A percentile compares a stretch with the other conserved stretches of the same genome.
These are phyloP conservation scores for Enteromius afrohamiltoni DNA, from an alignment of 2,797 vertebrate species.

Conservation along the genomic window DNA sequence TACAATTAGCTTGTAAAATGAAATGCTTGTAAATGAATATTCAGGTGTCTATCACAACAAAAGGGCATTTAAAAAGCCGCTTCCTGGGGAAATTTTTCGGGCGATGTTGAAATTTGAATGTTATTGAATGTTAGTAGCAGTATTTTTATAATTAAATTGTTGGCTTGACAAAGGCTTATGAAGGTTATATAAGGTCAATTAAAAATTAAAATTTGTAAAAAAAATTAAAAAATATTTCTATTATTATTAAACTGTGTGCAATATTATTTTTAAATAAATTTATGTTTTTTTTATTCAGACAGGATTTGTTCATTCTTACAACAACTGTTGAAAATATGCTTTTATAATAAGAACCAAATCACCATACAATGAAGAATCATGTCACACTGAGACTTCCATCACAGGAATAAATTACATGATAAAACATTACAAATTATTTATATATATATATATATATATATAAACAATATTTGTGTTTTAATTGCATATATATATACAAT, in stretches of 20 bases:
- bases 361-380: not conserved
- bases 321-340: not conserved
- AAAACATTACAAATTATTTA: no score
- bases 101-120: not conserved
- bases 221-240: no score
- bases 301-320: not conserved
- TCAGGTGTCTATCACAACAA: not conserved
- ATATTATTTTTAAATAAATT: no score
- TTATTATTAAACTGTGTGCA: no score
- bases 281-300: not conserved
- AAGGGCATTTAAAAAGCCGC: not conserved
- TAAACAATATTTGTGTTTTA: no score
- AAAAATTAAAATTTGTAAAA: no score
- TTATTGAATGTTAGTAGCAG: not conserved
- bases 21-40: constrained; percentile 12
- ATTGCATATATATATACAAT: not conserved
- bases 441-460: no score
- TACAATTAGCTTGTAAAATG: constrained; percentile 42
- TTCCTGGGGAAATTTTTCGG: not conserved
- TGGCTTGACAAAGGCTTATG: no score
- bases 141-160: no score
- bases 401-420: not conserved
- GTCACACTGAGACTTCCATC: not conserved
- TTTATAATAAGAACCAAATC: not conserved
- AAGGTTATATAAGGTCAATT: no score